Evolutionary conservation across 1,140 invertebrate genomes (phyloP), one percentile per base, ranked within the genome.

Genomic region (Hesperophylax magnus): DNA sequence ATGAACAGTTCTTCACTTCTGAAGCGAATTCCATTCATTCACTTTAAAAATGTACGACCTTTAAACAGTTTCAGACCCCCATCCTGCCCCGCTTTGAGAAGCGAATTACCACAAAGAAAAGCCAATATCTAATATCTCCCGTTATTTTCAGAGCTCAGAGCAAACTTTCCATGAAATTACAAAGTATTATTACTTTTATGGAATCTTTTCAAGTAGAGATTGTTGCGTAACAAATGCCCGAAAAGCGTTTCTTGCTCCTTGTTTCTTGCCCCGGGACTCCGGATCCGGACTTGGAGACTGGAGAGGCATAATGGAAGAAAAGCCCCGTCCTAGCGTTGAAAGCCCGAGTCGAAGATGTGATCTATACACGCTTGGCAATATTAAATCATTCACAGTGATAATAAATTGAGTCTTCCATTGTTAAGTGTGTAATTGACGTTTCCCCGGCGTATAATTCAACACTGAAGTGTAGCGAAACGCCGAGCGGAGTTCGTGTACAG

Each of bases 301-400:
- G 39, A 14, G 39, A 47, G 39, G 39, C 11, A 61, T 22, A 27
- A 31, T 39, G 63, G 17, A 67, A 15, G 63, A 67, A 67, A 67
- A 31, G 22, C 24, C 17, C 31, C 63, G 3, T n/a, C 22, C 24
- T 34, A n/a, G 9, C 22, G 34, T 2, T 6, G 34, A 6, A 34
- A 8, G 7, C 11, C 27, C 1, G 27, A 17, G 63, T 27, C 63
- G 27, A 72, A 54, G 47, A 72, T 54, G 69, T 72, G 69, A 72
- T 72, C 53, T 53, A 72, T 72, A 27, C 17, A 72, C 69, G 52
- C 27, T 52, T 72, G 4, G 18, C 53, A 31, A 72, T 72, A 72
- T 72, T 72, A 72, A 72, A 72, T 72, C 69, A 72, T 72, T 72
- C 69, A 72, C 27, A 27, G 69, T 53, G 69, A 72, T 72, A 53